Evolutionary conservation across 2,113 vertebrate genomes (phyloP), one percentile per base, ranked within the genome.

Genomic region (Anser brachyrhynchus): DNA sequence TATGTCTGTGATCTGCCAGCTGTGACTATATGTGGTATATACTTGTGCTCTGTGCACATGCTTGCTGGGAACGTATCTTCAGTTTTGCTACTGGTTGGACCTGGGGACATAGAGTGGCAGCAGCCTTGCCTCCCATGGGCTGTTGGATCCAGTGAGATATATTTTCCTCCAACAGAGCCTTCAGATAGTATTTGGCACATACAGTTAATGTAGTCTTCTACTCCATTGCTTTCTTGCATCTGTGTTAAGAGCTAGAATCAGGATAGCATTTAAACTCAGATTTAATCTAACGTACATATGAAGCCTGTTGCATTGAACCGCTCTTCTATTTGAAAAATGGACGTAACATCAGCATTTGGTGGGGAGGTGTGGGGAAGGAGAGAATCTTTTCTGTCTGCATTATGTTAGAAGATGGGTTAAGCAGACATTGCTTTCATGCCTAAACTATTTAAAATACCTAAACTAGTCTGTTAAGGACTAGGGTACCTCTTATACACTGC

Each of bases 221-320:
- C 10, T 54, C 29, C 55, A 49, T 11, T 77, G 35, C 11, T 77
- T 83, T 69, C 59, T 86, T 86, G 10, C 31, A 21, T 73, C 22
- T 72, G 13, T 75, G 78, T 58, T 76, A 72, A 85, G 31, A 76
- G 41, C 19, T 85, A 82, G 13, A 46, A 84, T 61, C 19, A 69
- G 16, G 19, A 21, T 9, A 75, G 43, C 46, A 75, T 66, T 64
- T 51, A 61, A 71, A 7, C 13, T 28, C 7, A 67, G 13, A 41
- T 65, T 72, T 79, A 46, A 41, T 20, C 12, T 75, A 82, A 83
- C 4, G 11, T 18, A 17, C 37, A 72, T 76, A 29, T 83, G n/a
- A 90, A 93, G 72, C 29, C 19, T 71, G 31, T 59, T 88, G n/a
- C 13, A 59, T 86, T 86, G 73, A 77, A 43, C 66, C 58, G 31